phyloP scores from a whole-genome alignment of 2,797 vertebrate species.

The Tauraco hartlaubi region DNA sequence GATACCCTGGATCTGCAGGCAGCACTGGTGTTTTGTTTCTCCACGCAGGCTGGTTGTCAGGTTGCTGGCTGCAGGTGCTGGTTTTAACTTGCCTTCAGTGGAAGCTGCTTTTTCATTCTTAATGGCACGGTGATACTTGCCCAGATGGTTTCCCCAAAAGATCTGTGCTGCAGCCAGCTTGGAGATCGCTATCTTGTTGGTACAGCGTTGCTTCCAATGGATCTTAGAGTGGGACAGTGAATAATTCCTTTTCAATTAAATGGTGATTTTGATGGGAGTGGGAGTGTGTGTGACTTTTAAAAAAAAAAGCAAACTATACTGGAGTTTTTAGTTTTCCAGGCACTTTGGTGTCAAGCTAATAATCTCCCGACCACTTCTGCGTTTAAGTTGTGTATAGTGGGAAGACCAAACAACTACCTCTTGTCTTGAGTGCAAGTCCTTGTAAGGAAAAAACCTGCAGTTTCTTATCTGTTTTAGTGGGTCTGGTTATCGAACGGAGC shows the following conservation, averaged over 20 bases:
- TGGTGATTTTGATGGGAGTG: neutral
- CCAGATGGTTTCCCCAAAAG: neutral
- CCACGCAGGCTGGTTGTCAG: neutral
- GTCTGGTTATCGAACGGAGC: accelerated
- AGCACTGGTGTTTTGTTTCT: neutral
- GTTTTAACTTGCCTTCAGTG: neutral
- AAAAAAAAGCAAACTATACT: neutral
- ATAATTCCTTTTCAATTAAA: neutral
- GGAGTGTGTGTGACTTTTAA: neutral
- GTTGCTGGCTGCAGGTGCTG: neutral
- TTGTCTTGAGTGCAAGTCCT: neutral
- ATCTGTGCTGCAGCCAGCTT: neutral
- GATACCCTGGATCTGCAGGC: neutral
- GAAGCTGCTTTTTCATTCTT: neutral
- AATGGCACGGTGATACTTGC: neutral
- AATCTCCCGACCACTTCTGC: neutral
- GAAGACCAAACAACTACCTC: neutral
- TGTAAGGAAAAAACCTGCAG: neutral
- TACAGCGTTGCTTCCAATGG: neutral
- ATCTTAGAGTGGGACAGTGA: neutral
- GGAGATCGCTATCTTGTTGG: neutral
- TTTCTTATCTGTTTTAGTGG: neutral
- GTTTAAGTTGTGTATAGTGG: neutral
- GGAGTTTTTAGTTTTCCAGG: neutral
- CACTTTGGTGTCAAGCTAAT: neutral